A percentile compares a stretch with the other conserved stretches of the same genome.
Evolutionary conservation across 2,797 vertebrate species (phyloP).

Genomic region (Paguma larvata): DNA sequence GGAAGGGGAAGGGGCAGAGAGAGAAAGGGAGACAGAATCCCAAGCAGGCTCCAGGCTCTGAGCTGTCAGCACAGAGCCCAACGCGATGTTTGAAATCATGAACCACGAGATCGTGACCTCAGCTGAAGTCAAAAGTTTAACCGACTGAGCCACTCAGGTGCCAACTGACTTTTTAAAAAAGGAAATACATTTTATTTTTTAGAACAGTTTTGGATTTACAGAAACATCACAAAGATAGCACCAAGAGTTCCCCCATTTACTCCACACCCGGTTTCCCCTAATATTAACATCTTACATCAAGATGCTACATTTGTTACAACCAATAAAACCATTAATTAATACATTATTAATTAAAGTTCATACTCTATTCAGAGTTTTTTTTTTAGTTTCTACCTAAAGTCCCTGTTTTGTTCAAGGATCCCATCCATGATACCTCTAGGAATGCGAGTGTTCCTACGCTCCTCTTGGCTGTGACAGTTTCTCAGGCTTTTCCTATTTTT

Average conservation of each 20-base stretch:
- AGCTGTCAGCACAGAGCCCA: too few relatives aligned
- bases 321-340: not conserved
- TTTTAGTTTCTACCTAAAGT: not conserved
- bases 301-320: not conserved
- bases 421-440: not conserved
- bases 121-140: too few relatives aligned
- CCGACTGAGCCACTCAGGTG: too few relatives aligned
- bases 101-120: too few relatives aligned
- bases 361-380: not conserved
- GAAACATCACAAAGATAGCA: not conserved
- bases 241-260: not conserved
- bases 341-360: not conserved
- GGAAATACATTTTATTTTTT: conserved; percentile 37
- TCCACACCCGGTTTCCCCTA: not conserved
- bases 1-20: too few relatives aligned
- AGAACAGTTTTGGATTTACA: not conserved
- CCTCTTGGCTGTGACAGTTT: not conserved
- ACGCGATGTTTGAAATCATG: too few relatives aligned
- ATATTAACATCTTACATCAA: not conserved
- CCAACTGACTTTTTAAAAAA: not conserved
- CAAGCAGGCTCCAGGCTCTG: too few relatives aligned
- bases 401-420: not conserved
- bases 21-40: too few relatives aligned
- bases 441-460: not conserved
- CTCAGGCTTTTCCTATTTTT: not conserved